Evolutionary conservation across 2,888 invertebrate species (phyloP).

Genomic region (Harmothoe impar): DNA sequence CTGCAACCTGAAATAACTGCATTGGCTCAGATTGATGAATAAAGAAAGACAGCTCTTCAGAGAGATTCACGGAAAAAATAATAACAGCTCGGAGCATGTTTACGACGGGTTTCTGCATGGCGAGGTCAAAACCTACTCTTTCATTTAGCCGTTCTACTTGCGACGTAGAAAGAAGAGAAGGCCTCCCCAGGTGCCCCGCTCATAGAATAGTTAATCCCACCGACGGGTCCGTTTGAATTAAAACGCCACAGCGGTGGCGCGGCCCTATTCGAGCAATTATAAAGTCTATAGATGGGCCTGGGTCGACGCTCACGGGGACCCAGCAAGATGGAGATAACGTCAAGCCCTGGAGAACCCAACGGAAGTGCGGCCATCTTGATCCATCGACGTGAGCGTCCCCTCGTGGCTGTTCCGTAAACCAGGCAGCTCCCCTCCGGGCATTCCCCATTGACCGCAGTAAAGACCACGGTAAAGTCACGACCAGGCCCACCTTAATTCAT

Average conservation of each 20-base stretch:
- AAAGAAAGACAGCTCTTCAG: no score
- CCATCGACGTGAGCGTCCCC: slow-evolving; percentile 57
- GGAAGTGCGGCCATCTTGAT: slow-evolving; percentile 59
- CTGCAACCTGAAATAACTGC: no score
- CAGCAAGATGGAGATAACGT: slow-evolving; percentile 42
- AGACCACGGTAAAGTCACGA: neutral
- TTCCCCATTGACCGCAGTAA: slow-evolving; percentile 47
- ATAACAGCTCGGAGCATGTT: no score
- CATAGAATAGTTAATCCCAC: slow-evolving; percentile 23
- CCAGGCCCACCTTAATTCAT: slow-evolving; percentile 36
- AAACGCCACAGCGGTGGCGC: neutral
- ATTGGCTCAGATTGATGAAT: no score
- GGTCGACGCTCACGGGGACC: neutral
- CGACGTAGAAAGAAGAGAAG: no score
- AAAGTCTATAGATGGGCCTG: slow-evolving; percentile 9
- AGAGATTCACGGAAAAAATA: no score
- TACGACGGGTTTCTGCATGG: no score
- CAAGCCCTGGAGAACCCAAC: neutral
- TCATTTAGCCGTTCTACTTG: no score
- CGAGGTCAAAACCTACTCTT: no score
- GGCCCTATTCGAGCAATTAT: slow-evolving; percentile 41
- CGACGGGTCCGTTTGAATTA: neutral
- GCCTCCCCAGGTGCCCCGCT: neutral
- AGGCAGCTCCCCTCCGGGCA: slow-evolving; percentile 27
- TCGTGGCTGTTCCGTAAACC: slow-evolving; percentile 27